Evolutionary conservation across 2,113 vertebrate genomes (phyloP), one percentile per base, ranked within the genome.

Genomic region (Hiodon tergisus): DNA sequence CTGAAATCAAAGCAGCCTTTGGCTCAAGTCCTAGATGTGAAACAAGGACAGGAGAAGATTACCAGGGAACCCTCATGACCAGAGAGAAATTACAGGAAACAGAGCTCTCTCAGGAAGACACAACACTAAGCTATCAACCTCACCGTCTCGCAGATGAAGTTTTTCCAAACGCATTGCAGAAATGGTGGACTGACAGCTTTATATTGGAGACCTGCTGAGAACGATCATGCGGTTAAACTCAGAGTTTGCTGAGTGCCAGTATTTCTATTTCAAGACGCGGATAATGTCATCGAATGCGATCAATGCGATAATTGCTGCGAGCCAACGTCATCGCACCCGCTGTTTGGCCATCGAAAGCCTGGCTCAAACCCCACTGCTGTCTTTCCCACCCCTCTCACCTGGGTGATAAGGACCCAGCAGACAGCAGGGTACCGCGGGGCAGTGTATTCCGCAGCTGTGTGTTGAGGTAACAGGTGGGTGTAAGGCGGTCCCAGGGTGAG

Each of bases 381-480:
- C 2, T 60, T 50, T 76, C 65, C 10, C 6, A 4, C 16, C 8
- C 66, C 46, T 51, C 47, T 52, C 67, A 68, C 67, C n/a, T 47
- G 11, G 48, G 67, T 14, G 60, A 57, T 65, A 63, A 53, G 61
- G 71, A 78, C 55, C 65, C 47, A 48, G 10, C 51, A 48, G 74
- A 73, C 69, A 57, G 55, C 2, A 11, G 6, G 6, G 55, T 14
- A 63, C 16, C 10, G 17, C 6, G 10, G 61, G 46, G 79, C 79
- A 67, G 65, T 11, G 16, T 79, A 77, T 76, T 76, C 79, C 46
- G 62, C 61, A 17, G 59, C 58, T 47, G 51, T 74, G 17, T 48
- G 67, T 60, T 67, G 63, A 48, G 73, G 67, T 66, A 52, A 14
- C 52, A 78, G 67, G 51, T 52, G 66, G 51, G 74, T 75, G 80